These are phyloP conservation scores for Polia nebulosa DNA, from an alignment of 2,888 invertebrate species.

Conservation along the genomic window DNA sequence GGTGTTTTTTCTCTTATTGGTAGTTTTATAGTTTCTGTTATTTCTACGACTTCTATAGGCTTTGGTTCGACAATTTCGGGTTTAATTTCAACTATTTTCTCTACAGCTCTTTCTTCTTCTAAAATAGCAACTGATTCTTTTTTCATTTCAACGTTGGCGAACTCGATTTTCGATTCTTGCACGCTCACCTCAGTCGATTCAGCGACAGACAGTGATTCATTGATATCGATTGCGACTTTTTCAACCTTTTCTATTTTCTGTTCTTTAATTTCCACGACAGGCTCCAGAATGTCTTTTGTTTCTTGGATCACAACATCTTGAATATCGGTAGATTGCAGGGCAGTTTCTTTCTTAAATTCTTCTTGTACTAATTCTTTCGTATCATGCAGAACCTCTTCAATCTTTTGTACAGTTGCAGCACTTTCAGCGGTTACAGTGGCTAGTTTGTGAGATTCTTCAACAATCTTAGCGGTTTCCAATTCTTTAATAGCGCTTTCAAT, in stretches of 20 bases:
- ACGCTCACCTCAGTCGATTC: constrained; percentile 49
- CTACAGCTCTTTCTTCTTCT: constrained; percentile 30
- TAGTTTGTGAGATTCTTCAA: constrained; percentile 64
- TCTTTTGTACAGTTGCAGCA: constrained; percentile 60
- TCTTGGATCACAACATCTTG: constrained; percentile 58
- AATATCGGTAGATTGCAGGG: constrained; percentile 44
- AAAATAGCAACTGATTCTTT: constrained; percentile 39
- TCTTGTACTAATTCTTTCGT: constrained; percentile 61
- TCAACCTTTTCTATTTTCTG: constrained; percentile 65
- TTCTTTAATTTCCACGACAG: constrained; percentile 60
- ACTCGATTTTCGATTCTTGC: constrained; percentile 56
- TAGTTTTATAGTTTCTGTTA: constrained; percentile 49
- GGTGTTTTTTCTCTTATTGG: constrained; percentile 53
- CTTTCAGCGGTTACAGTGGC: constrained; percentile 57
- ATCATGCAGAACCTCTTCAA: constrained; percentile 55
- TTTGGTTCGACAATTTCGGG: constrained; percentile 43
- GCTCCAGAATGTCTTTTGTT: constrained; percentile 62
- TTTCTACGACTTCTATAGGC: constrained; percentile 52
- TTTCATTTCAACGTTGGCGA: constrained; percentile 38
- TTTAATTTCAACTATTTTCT: constrained; percentile 27
- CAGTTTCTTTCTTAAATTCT: constrained; percentile 60
- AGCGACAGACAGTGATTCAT: constrained; percentile 56
- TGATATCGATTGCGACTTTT: constrained; percentile 62
- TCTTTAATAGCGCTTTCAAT: constrained; percentile 62
- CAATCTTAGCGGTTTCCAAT: constrained; percentile 61